A percentile compares a stretch with the other conserved stretches of the same genome.
These are phyloP conservation scores for Sicus ferrugineus DNA, from an alignment of 2,888 invertebrate genomes.

Conservation along the genomic window DNA sequence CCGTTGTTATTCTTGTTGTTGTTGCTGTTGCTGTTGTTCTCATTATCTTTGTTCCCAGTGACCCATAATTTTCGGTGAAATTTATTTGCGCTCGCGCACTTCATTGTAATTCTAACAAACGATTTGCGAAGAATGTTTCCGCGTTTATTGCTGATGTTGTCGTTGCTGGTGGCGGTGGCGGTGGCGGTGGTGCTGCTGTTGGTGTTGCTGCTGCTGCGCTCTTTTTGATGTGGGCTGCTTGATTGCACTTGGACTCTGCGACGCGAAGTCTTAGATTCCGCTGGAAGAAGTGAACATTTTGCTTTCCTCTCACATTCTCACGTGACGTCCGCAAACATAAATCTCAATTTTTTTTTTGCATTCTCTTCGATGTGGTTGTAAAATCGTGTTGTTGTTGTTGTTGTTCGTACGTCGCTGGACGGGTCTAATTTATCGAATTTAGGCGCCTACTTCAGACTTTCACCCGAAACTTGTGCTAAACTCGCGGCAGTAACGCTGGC, in stretches of 20 bases:
- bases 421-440: not conserved
- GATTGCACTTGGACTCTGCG: not conserved
- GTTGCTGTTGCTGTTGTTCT: too few relatives aligned
- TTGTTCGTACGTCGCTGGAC: not conserved
- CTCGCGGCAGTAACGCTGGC: too few relatives aligned
- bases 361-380: not conserved
- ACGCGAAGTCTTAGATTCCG: not conserved
- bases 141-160: not conserved
- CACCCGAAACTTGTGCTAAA: not conserved
- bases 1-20: too few relatives aligned
- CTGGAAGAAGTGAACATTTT: not conserved
- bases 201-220: not conserved
- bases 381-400: not conserved
- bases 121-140: not conserved
- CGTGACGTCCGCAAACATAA: too few relatives aligned
- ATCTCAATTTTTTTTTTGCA: not conserved
- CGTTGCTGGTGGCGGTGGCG: not conserved
- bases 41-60: too few relatives aligned
- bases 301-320: not conserved
- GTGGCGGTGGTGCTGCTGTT: not conserved
- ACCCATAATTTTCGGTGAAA: not conserved
- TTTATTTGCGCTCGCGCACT: not conserved
- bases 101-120: not conserved
- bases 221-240: conserved; percentile 2
- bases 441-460: not conserved